Conservation (phyloP, 2,888 invertebrate species). For the Apomyelois bistriatella region DNA sequence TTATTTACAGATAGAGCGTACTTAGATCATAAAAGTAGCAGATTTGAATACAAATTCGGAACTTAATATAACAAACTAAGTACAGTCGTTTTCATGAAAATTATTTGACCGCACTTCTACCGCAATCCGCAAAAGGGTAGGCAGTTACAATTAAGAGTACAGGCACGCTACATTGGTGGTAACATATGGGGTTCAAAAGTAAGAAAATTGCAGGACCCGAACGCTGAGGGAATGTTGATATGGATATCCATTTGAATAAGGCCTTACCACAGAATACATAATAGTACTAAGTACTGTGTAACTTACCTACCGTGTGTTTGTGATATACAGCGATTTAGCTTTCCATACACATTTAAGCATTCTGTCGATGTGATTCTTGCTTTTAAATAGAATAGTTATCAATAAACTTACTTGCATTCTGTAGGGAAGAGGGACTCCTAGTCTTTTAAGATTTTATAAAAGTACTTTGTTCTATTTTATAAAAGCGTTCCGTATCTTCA, state of each 20-base stretch:
- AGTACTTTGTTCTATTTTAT: too few relatives aligned
- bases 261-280: not conserved
- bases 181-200: slow-evolving; percentile 35
- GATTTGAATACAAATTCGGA: slow-evolving; percentile 8
- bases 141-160: slow-evolving; percentile 42
- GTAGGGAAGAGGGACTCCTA: too few relatives aligned
- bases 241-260: not conserved
- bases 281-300: too few relatives aligned
- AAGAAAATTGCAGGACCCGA: slow-evolving; percentile 18
- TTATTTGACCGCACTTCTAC: slow-evolving; percentile 35
- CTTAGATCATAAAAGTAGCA: not conserved
- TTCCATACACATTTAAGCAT: too few relatives aligned
- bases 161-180: slow-evolving; percentile 24
- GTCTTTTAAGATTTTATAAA: too few relatives aligned
- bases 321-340: too few relatives aligned
- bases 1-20: too few relatives aligned
- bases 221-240: slow-evolving; percentile 3
- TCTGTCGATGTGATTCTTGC: too few relatives aligned
- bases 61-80: slow-evolving; percentile 3
- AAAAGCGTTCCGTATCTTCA: too few relatives aligned
- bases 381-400: too few relatives aligned
- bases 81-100: slow-evolving; percentile 29
- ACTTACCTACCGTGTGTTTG: too few relatives aligned
- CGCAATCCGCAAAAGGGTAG: slow-evolving; percentile 38
- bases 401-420: too few relatives aligned